Evolutionary conservation across 1,140 invertebrate genomes (phyloP).

Genomic region (Pinna nobilis): DNA sequence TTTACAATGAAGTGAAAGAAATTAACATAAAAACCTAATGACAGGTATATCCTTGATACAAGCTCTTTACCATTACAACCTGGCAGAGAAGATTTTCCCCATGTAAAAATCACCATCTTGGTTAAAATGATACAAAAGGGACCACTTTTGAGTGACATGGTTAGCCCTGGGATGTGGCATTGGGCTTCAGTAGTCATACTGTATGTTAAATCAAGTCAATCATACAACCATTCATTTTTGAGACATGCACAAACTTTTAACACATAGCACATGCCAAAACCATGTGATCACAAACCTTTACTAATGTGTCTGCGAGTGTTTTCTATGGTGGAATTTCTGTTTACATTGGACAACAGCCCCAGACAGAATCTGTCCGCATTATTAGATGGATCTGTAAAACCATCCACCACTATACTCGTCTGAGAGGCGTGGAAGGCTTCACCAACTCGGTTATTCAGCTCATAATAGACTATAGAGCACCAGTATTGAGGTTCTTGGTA

Average conservation of each 20-base stretch:
- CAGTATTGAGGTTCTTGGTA: conserved; percentile 93
- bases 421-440: conserved; percentile 95
- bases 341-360: conserved; percentile 96
- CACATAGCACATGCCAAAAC: neutral
- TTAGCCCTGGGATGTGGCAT: neutral
- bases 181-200: too few species aligned
- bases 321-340: conserved; percentile 98
- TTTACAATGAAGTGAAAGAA: too few species aligned
- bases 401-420: conserved; percentile 94
- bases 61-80: too few species aligned
- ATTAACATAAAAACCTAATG: too few species aligned
- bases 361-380: conserved; percentile 95
- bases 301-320: conserved; percentile 97
- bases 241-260: neutral
- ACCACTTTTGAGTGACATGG: neutral
- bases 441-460: conserved; percentile 95
- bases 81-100: too few species aligned
- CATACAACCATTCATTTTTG: neutral
- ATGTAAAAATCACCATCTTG: neutral
- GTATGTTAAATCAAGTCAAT: neutral
- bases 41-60: too few species aligned
- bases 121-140: conserved; percentile 15
- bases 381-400: conserved; percentile 94
- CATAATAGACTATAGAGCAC: conserved; percentile 97
- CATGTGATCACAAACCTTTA: conserved; percentile 80